Evolutionary conservation across 2,797 vertebrate species (phyloP), one percentile per base, ranked within the genome.

Genomic region (Crypturellus tataupa): DNA sequence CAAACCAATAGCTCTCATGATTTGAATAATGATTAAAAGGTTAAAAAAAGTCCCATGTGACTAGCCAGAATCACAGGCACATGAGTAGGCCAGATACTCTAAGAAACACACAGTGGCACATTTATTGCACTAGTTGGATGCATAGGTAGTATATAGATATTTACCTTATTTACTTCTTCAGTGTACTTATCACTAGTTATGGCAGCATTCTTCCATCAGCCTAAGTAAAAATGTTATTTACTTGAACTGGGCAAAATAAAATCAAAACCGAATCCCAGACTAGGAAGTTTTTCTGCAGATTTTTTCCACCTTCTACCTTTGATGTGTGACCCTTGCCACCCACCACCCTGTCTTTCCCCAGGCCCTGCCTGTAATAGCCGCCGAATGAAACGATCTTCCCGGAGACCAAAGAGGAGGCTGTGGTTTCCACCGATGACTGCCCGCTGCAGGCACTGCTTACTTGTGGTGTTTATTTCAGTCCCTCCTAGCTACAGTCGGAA

Each of bases 281-380:
- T 76, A 94, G 90, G 92, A 96, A 93, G 94, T 95, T 97, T 95
- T 93, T 90, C 95, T 89, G 17, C 76, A 64, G 85, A 89, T 90
- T 87, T 3, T 88, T 91, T 86, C 80, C 72, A 86, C 46, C 58
- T 90, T 51, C 64, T 49, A 49, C 62, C 85, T 98, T 98, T 97
- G 96, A 97, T 97, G 96, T 93, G 75, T 96, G 89, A 94, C 87
- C 85, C 96, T 92, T 93, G 49, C 96, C 88, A 97, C 87, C 94
- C 87, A 95, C 87, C 71, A 53, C 51, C 80, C 78, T 87, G 70
- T 90, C 64, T 69, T 53, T 93, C 62, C 86, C 81, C 79, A 2
- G 7, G 51, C 77, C 33, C 79, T 85, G 81, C 95, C 95, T 95
- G 77, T 87, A 97, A 96, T 58, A 96, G 88, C 37, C 55, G 93